Percentiles rank a stretch among this genome's conserved stretches.
Evolutionary conservation across 2,797 vertebrate species (phyloP).

Genomic region (Spinus pinus): DNA sequence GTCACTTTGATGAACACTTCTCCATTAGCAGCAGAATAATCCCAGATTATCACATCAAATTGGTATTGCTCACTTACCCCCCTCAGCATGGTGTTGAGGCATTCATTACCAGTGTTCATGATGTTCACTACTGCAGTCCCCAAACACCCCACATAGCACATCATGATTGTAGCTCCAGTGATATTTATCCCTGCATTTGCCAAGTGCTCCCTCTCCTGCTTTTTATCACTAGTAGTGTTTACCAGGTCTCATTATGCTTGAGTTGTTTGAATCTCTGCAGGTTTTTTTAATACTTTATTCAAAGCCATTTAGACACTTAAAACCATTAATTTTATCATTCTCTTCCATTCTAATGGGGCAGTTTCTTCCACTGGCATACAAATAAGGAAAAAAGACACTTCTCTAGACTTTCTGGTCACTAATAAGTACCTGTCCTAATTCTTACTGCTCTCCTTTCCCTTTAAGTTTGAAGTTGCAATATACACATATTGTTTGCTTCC

Average conservation of each 20-base stretch:
- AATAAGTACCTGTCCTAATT: background rate
- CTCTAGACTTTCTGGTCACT: background rate
- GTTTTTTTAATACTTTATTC: constrained; percentile 2
- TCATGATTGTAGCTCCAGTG: background rate
- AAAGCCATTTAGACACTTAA: background rate
- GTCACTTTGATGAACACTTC: constrained; percentile 18
- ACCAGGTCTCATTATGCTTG: background rate
- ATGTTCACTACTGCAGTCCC: background rate
- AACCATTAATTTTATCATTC: constrained; percentile 8
- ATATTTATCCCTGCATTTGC: constrained; percentile 11
- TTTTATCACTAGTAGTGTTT: constrained; percentile 31
- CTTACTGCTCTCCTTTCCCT: background rate
- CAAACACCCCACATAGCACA: background rate
- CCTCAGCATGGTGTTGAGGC: background rate
- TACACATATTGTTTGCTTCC: background rate
- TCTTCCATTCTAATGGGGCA: background rate
- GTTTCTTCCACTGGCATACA: background rate
- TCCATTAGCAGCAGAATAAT: background rate
- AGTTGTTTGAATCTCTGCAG: background rate
- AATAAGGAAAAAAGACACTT: background rate
- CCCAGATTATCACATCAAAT: background rate
- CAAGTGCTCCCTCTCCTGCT: constrained; percentile 31
- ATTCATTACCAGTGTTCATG: constrained; percentile 33
- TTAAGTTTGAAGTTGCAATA: background rate
- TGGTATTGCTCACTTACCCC: background rate